Conservation (phyloP, 1,140 invertebrate genomes). For the Brachionus rubens region DNA sequence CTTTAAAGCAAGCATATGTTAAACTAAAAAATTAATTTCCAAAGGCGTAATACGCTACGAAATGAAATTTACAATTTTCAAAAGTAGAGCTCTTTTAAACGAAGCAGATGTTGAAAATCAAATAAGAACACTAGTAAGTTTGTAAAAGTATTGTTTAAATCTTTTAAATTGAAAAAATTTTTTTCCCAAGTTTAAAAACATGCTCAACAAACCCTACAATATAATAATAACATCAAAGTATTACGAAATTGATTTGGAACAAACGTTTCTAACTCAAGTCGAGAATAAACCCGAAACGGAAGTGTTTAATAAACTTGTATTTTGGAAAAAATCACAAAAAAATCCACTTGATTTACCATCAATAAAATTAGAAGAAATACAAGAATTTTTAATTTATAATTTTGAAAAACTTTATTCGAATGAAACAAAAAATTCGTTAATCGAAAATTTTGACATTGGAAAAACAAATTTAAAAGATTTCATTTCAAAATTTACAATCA, state of each 20-base stretch:
- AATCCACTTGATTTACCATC: conserved; percentile 4
- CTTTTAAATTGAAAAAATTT: too few species aligned
- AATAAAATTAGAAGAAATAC: neutral
- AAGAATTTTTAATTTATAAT: neutral
- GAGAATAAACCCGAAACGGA: neutral
- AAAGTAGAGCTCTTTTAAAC: neutral
- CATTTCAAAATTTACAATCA: neutral
- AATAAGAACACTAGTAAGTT: neutral
- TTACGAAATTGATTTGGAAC: conserved; percentile 2
- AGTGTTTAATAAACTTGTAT: neutral
- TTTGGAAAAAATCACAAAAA: conserved; percentile 10
- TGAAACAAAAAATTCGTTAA: neutral
- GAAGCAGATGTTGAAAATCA: neutral
- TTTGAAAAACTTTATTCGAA: neutral
- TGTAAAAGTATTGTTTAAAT: too few species aligned
- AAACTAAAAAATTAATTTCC: too few species aligned
- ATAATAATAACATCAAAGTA: neutral
- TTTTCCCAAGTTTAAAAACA: conserved; percentile 15
- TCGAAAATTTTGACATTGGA: neutral
- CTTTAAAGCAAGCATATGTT: too few species aligned
- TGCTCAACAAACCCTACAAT: neutral
- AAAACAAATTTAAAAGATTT: neutral
- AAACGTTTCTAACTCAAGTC: neutral
- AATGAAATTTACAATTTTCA: neutral
- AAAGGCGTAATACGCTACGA: neutral